Base-by-base conservation (phyloP, 2,888 invertebrate genomes). In the Cheilosia urbana region DNA sequence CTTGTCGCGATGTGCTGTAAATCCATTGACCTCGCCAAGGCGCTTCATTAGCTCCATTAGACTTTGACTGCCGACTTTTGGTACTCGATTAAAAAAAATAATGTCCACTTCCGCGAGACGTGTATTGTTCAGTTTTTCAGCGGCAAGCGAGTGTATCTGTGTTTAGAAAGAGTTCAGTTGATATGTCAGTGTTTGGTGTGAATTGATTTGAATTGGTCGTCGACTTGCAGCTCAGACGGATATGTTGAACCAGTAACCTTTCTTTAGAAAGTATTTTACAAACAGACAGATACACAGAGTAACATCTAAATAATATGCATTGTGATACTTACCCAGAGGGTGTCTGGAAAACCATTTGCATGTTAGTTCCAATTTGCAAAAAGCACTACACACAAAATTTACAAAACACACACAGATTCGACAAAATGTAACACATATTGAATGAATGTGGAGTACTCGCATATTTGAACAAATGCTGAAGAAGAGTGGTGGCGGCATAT, bases 41-140 rank as follows among this genome's bases (percentile, higher is more conserved):
- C 95, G 93, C 87, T 96, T 93, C 37, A 97, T 92, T 40, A 97
- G 93, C 90, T 96, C 96, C 97, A 97, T 97, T 90, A 97, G 95
- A 27, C 97, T 97, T 92, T 97, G 97, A 68, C 97, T 97, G 87
- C 97, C 97, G 45, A 97, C 97, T 93, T 98, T 97, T 13, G 97
- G 97, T 58, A 97, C 97, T 21, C 97, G 93, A 92, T 97, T 97
- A 93, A 97, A 98, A 93, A 97, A 96, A 60, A 97, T 91, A 63
- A 96, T 94, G 72, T 97, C 95, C 65, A 94, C 94, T 80, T 91
- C 88, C 7, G 91, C 90, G 42, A 87, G 89, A 6, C 87, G 80
- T 11, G 91, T 91, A 87, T 90, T 91, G 87, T 91, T 91, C 34
- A 90, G 17, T n/a, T 9, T 24, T 15, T 45, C 65, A 17, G 79